Evolutionary conservation across 2,888 invertebrate species (phyloP).

Genomic region (Philereme transversata): DNA sequence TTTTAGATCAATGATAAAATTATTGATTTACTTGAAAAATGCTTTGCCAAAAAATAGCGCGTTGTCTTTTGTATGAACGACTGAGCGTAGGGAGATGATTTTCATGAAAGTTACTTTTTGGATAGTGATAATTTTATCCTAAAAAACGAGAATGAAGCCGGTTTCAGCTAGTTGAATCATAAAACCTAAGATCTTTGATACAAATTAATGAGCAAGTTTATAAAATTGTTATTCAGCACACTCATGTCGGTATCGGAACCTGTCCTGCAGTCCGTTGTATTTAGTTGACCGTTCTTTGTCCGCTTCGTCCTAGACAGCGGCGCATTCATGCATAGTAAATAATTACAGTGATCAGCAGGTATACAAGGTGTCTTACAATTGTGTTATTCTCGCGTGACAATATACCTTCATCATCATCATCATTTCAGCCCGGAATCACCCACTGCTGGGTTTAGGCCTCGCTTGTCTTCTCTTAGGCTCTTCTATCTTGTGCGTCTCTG

Average conservation of each 20-base stretch:
- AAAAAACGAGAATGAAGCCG: too few relatives aligned
- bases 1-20: too few relatives aligned
- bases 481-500: too few relatives aligned
- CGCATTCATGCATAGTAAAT: constrained; percentile 83
- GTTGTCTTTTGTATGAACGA: constrained; percentile 47
- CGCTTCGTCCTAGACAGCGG: constrained; percentile 76
- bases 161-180: too few relatives aligned
- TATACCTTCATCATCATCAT: too few relatives aligned
- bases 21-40: not conserved
- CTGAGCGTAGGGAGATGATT: too few relatives aligned
- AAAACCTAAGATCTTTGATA: constrained; percentile 21
- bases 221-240: constrained; percentile 70
- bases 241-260: constrained; percentile 74
- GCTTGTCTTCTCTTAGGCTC: too few relatives aligned
- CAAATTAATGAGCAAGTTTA: constrained; percentile 69
- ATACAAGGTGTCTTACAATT: not conserved
- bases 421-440: too few relatives aligned
- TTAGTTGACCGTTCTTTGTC: constrained; percentile 74
- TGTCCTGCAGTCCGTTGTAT: constrained; percentile 64
- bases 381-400: not conserved
- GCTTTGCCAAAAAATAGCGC: constrained; percentile 23
- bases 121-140: too few relatives aligned
- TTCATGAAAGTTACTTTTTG: too few relatives aligned
- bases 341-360: constrained; percentile 76
- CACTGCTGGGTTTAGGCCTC: too few relatives aligned